These are phyloP conservation scores for mouse (Mus musculus) DNA, from an alignment of 2,113 vertebrate species.

Conservation along the genomic window GRCm39 chr5:145183001-145183500, in stretches of 20 bases:
- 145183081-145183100: conserved; percentile 54
- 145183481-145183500: neutral
- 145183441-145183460: neutral
- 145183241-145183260: conserved; percentile 31
- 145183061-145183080: conserved; percentile 61
- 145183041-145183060: conserved; percentile 47
- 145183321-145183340: conserved; percentile 46
- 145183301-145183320: neutral
- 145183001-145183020: conserved; percentile 20
- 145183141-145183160: conserved; percentile 66
- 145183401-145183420: neutral
- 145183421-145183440: conserved; percentile 18
- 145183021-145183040: conserved; percentile 19
- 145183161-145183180: conserved; percentile 41
- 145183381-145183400: conserved; percentile 20
- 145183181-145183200: conserved; percentile 32
- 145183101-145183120: conserved; percentile 57
- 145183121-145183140: conserved; percentile 62
- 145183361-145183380: conserved; percentile 43
- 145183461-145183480: neutral
- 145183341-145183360: conserved; percentile 61
- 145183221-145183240: conserved; percentile 19
- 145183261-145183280: conserved; percentile 60
- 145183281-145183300: conserved; percentile 41
- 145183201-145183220: neutral